These are phyloP conservation scores for Triplophysa bombifrons DNA, from an alignment of 2,797 vertebrate genomes.

Conservation along the genomic window DNA sequence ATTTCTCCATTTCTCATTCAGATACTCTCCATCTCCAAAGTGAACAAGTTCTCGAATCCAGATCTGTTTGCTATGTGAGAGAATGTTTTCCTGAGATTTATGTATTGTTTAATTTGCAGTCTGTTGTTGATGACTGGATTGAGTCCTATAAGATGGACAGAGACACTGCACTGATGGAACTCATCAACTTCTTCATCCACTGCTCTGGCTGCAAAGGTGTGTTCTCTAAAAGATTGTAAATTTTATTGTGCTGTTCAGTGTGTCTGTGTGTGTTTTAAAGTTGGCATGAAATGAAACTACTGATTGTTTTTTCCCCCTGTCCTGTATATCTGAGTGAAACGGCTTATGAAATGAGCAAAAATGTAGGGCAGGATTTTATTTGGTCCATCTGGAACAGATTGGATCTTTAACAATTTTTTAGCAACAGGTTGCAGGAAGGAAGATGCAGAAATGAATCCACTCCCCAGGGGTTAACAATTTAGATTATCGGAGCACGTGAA, in stretches of 20 bases:
- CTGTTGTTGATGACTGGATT: slow-evolving; percentile 98
- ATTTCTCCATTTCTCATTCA: not conserved
- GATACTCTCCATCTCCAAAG: not conserved
- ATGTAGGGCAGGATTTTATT: no score
- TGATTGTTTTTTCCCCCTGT: no score
- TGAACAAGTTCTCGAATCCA: not conserved
- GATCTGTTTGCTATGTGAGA: slow-evolving; percentile 23
- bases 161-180: slow-evolving; percentile 95
- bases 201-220: slow-evolving; percentile 99
- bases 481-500: no score
- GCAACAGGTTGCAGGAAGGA: no score
- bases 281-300: no score
- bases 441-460: no score
- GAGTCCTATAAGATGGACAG: slow-evolving; percentile 97
- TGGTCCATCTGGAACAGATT: no score
- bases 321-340: no score
- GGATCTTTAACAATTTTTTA: no score
- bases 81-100: slow-evolving; percentile 12
- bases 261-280: not conserved
- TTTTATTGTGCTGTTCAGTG: not conserved
- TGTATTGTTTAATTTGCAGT: slow-evolving; percentile 72
- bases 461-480: no score
- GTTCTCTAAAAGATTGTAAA: slow-evolving; percentile 14
- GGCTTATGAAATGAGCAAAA: no score
- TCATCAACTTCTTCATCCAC: slow-evolving; percentile 99